phyloP scores from a whole-genome alignment of 2,797 vertebrate genomes.

The Eulemur coronatus region DNA sequence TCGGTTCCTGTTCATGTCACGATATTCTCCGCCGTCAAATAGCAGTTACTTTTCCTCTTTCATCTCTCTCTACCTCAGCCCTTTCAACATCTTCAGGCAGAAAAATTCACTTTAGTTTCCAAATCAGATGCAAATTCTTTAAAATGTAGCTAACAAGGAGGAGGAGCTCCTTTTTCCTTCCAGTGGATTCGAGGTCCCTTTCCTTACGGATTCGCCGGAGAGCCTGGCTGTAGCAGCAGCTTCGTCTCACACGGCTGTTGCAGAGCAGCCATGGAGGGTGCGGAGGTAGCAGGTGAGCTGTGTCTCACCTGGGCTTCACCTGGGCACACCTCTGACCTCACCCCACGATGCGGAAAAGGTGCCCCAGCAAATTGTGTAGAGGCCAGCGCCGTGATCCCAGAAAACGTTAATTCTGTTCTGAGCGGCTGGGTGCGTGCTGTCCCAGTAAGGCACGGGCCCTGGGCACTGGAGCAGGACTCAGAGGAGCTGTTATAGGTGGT shows the following conservation, averaged over 20 bases:
- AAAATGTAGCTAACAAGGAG: neutral
- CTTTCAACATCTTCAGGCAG: neutral
- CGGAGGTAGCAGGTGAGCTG: neutral
- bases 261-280: rapidly evolving
- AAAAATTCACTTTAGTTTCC: neutral
- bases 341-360: rapidly evolving
- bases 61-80: neutral
- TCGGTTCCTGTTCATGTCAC: neutral
- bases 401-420: neutral
- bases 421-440: rapidly evolving
- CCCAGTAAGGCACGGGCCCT: rapidly evolving
- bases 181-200: too few species aligned
- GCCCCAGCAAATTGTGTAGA: rapidly evolving
- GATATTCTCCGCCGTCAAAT: rapidly evolving
- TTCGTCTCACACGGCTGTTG: neutral
- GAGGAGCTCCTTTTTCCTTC: neutral
- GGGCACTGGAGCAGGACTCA: rapidly evolving
- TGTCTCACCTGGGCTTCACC: too few species aligned
- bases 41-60: neutral
- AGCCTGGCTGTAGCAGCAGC: neutral
- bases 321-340: too few species aligned
- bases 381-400: neutral
- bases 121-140: neutral
- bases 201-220: rapidly evolving
- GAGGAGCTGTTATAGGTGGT: too few species aligned